A percentile compares a stretch with the other conserved stretches of the same genome.
Evolutionary conservation across 2,113 vertebrate genomes (phyloP).

Genomic region (Misgurnus mizolepis): DNA sequence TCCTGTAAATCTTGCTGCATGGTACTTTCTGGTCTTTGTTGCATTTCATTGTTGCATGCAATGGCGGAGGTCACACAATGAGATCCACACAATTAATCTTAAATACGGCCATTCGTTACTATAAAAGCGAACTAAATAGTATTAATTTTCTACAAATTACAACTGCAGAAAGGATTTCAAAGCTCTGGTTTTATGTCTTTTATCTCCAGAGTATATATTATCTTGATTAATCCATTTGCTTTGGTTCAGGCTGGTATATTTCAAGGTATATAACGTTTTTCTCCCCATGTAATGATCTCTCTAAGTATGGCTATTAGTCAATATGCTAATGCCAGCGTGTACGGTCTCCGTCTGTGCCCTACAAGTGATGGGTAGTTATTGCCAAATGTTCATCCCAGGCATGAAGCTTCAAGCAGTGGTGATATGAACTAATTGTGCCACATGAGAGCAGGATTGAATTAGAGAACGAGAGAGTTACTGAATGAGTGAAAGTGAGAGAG

Average conservation of each 20-base stretch:
- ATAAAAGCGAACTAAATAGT: conserved; percentile 61
- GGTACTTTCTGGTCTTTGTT: conserved; percentile 44
- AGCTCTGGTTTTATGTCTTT: conserved; percentile 18
- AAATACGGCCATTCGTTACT: conserved; percentile 46
- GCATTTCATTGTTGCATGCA: conserved; percentile 58
- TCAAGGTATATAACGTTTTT: background rate
- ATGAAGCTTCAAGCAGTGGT: conserved; percentile 33
- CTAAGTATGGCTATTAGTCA: conserved; percentile 18
- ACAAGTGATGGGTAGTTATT: conserved; percentile 13
- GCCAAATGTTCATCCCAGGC: conserved; percentile 23
- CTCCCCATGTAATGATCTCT: conserved; percentile 16
- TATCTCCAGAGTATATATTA: background rate
- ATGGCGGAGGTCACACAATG: conserved; percentile 51
- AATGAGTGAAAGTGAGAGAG: conserved; percentile 24
- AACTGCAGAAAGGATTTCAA: conserved; percentile 32
- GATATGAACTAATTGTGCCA: conserved; percentile 54
- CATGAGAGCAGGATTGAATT: conserved; percentile 38
- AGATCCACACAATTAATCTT: conserved; percentile 68
- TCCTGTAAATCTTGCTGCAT: conserved; percentile 41
- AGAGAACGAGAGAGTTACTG: conserved; percentile 25
- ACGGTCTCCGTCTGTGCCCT: background rate
- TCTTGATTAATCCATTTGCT: conserved; percentile 21
- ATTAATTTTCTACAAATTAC: conserved; percentile 73
- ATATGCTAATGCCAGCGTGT: conserved; percentile 28
- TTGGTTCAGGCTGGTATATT: background rate